Base-by-base conservation (phyloP, 64 coral and sea anemone genomes). In the Trachythela sp. region DNA sequence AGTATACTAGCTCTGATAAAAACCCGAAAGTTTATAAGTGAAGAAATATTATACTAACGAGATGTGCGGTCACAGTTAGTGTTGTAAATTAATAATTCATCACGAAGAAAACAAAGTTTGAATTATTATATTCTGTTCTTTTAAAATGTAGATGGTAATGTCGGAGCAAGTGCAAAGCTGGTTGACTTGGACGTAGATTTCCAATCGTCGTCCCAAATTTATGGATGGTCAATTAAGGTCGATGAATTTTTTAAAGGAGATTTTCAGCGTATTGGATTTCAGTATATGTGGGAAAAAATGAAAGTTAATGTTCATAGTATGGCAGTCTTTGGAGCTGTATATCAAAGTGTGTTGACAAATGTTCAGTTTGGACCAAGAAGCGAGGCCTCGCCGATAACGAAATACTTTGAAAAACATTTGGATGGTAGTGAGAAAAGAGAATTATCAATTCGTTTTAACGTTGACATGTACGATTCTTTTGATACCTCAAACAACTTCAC, bases 381-480 rank as follows among this genome's bases (percentile, higher is more conserved):
- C 8, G 85, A 87, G 18, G 43, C 38, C 0, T 91, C 90, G 1
- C 67, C 2, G 2, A 26, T 91, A 85, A 32, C 86, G 27, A 15
- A 40, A 36, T 67, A 86, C 24, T 86, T 91, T 1, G 54, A 37
- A 2, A 20, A 84, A 40, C 10, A 71, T 38, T 76, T 91, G 84
- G 29, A 90, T 42, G 42, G 51, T 67, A 86, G 48, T 27, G 84
- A 48, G 51, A 91, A 68, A 84, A 48, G 68, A 26, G 59, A 86
- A 50, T 85, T 91, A 38, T 91, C 90, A 52, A 91, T 91, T 71
- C 56, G 86, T 48, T 91, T 91, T 33, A 91, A 91, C n/a, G 83
- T 91, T 48, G 90, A 91, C 49, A 27, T 35, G 8, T 91, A 86
- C 85, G 29, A 87, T 13, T 75, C 85, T 39, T 70, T 32, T 2